Evolutionary conservation across 2,797 vertebrate genomes (phyloP), one percentile per base, ranked within the genome.

Genomic region (Rhinichthys osculus): DNA sequence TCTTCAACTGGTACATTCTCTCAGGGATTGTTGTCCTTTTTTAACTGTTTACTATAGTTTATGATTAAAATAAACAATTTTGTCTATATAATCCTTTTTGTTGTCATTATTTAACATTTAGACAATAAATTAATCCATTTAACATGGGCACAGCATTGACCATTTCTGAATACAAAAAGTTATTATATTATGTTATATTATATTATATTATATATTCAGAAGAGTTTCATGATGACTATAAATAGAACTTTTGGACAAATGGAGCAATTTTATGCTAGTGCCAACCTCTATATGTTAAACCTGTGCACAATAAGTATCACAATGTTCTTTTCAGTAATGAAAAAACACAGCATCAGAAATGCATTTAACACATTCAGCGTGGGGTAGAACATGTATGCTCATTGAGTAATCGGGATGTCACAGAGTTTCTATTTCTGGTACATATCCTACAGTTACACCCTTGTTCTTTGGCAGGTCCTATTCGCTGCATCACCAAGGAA

Each of bases 401-500:
- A 81, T 80, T 77, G 84, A 87, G 80, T 13, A 59, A 57, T 27
- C 35, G 27, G 81, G 77, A 83, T 83, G 64, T 88, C 85, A 88
- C 59, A 40, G 52, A 79, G 74, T 85, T 90, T 87, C 83, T 86
- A 88, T 90, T 89, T 89, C 83, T 84, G 83, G 78, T 57, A 82
- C 81, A 85, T 77, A 84, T 76, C 54, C 90, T 91, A 80, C 92
- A 92, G 89, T 85, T 85, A 90, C 89, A 88, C 90, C 74, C 82
- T 16, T 90, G 27, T 92, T 78, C 91, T 83, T 86, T 80, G 86
- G 52, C 83, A 91, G 91, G 92, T 83, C 90, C 90, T 91, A 92
- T 94, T 94, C 91, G 91, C 86, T 91, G 91, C 91, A 94, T 94
- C 95, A 96, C 97, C 95, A 96, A 82, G 93, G 96, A 94, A 98